A percentile compares a stretch with the other conserved stretches of the same genome.
Evolutionary conservation across 1,140 invertebrate species (phyloP).

Genomic region (Anadara kagoshimensis): DNA sequence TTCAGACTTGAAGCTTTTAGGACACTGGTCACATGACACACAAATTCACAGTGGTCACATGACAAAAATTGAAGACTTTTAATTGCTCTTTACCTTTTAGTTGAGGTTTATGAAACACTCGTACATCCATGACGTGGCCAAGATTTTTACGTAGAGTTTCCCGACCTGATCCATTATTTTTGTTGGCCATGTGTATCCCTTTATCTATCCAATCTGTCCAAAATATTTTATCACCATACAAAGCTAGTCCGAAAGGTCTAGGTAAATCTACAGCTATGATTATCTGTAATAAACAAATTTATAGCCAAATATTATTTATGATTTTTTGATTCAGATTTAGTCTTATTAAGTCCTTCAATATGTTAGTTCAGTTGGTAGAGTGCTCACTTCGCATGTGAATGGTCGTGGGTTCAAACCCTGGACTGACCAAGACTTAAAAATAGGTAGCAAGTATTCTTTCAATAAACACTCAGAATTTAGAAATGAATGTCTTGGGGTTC

Average conservation of each 20-base stretch:
- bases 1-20: too few relatives aligned
- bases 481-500: too few relatives aligned
- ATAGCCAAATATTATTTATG: background rate
- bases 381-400: too few relatives aligned
- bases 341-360: background rate
- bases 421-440: too few relatives aligned
- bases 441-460: too few relatives aligned
- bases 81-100: conserved; percentile 70
- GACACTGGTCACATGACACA: too few relatives aligned
- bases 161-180: conserved; percentile 88
- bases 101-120: conserved; percentile 85
- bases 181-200: conserved; percentile 65
- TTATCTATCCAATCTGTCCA: conserved; percentile 94
- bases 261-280: conserved; percentile 78
- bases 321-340: background rate
- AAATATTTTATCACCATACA: conserved; percentile 93
- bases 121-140: conserved; percentile 87
- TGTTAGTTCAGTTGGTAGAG: too few relatives aligned
- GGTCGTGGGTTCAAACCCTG: too few relatives aligned
- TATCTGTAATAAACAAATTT: conserved; percentile 45
- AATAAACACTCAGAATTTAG: too few relatives aligned
- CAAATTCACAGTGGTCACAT: too few relatives aligned
- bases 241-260: conserved; percentile 95
- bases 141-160: conserved; percentile 74
- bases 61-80: too few relatives aligned